These are phyloP conservation scores for Uromys caudimaculatus DNA, from an alignment of 2,797 vertebrate genomes.

Conservation along the genomic window DNA sequence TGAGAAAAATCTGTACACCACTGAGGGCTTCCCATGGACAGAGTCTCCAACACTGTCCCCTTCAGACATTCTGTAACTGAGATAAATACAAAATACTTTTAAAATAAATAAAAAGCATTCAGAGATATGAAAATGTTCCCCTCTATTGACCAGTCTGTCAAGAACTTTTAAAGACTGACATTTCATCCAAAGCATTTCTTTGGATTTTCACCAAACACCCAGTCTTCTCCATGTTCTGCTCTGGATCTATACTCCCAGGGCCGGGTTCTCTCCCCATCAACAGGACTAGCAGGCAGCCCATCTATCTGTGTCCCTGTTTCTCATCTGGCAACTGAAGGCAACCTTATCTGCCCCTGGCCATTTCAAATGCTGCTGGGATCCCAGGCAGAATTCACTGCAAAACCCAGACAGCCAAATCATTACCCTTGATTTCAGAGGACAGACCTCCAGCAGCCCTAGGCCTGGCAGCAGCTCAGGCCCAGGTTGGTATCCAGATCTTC, in stretches of 20 bases:
- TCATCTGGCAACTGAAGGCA: background rate
- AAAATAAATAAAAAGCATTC: background rate
- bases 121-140: background rate
- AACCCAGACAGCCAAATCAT: background rate
- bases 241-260: background rate
- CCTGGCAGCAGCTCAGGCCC: background rate
- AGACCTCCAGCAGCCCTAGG: background rate
- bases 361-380: background rate
- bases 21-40: conserved; percentile 97
- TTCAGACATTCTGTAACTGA: conserved; percentile 96
- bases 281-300: background rate
- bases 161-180: fast-evolving
- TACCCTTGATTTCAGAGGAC: background rate
- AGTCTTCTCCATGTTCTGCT: background rate
- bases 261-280: background rate
- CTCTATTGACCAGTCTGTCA: background rate
- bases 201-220: background rate
- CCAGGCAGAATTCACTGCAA: background rate
- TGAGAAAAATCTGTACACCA: conserved; percentile 95
- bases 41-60: conserved; percentile 98
- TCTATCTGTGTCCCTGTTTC: background rate
- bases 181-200: background rate
- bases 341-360: background rate
- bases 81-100: conserved; percentile 62
- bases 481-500: background rate